Evolutionary conservation across 2,797 vertebrate species (phyloP), one percentile per base, ranked within the genome.

Genomic region (Eulemur albifrons): DNA sequence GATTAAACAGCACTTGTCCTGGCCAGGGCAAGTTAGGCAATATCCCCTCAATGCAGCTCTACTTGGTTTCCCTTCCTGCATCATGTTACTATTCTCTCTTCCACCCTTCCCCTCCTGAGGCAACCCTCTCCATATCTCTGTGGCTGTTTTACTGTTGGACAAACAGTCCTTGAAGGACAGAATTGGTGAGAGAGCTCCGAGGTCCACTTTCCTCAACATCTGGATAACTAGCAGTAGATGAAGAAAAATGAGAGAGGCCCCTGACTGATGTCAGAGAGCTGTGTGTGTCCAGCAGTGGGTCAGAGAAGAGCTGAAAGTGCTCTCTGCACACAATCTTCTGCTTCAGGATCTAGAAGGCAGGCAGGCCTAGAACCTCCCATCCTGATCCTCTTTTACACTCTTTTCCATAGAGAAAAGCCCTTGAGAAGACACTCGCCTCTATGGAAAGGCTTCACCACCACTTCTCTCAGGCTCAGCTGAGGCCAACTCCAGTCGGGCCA

Each of bases 281-380:
- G 13, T 3, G 32, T 92, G 4, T 30, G 20, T 11, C 1, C 14
- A 21, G 4, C 7, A 4, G 1, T 0, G 10, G n/a, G 4, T n/a
- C 30, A 21, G 76, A 21, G 5, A 25, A 11, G 30, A 48, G 14
- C 25, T 9, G 27, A 48, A 12, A 54, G 67, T 45, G 20, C 43
- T 65, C 61, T 92, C n/a, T 32, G 4, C n/a, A 0, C 20, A 30
- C 20, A 18, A 5, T 40, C 43, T 27, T 25, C 21, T 21, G 10
- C 32, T 17, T n/a, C 72, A 50, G 13, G 27, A 15, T 81, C 57
- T 84, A 4, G n/a, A 59, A 93, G 72, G 6, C 21, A 79, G 21
- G 3, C 11, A 85, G 52, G 11, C n/a, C 54, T 30, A 32, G 20
- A 40, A 17, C 2, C 5, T 20, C 12, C n/a, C 5, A 54, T 0